A percentile compares a stretch with the other conserved stretches of the same genome.
Evolutionary conservation across 1,140 invertebrate species (phyloP).

Genomic region (Heterodera schachtii): DNA sequence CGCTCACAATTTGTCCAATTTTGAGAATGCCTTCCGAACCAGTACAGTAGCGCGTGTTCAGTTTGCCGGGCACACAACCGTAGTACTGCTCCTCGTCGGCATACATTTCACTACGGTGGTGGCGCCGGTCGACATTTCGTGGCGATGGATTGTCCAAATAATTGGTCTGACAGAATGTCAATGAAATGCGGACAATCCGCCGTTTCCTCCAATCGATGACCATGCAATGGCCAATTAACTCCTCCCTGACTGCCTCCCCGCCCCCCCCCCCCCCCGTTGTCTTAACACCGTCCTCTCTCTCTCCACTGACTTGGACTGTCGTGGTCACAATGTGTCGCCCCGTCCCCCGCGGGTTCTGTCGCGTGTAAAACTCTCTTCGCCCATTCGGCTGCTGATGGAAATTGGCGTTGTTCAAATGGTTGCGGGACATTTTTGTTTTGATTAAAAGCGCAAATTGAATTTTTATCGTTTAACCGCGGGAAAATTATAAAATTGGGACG

Average conservation of each 20-base stretch:
- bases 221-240: background rate
- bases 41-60: conserved; percentile 55
- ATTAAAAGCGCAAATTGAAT: no score
- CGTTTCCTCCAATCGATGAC: background rate
- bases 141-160: background rate
- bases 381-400: background rate
- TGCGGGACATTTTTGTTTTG: conserved; percentile 3
- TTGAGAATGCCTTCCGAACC: conserved; percentile 56
- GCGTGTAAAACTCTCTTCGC: conserved; percentile 22
- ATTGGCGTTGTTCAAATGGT: background rate
- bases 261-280: no score
- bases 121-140: background rate
- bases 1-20: conserved; percentile 59
- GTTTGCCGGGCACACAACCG: conserved; percentile 33
- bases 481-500: no score
- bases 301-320: conserved; percentile 11
- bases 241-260: background rate
- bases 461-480: no score
- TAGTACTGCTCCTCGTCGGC: conserved; percentile 21
- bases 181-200: no score
- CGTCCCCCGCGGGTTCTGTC: conserved; percentile 35
- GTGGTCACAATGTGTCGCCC: conserved; percentile 40
- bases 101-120: background rate
- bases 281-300: background rate
- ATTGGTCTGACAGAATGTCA: background rate